Evolutionary conservation across 2,113 vertebrate species (phyloP).

Genomic region (Glaucomys volans): DNA sequence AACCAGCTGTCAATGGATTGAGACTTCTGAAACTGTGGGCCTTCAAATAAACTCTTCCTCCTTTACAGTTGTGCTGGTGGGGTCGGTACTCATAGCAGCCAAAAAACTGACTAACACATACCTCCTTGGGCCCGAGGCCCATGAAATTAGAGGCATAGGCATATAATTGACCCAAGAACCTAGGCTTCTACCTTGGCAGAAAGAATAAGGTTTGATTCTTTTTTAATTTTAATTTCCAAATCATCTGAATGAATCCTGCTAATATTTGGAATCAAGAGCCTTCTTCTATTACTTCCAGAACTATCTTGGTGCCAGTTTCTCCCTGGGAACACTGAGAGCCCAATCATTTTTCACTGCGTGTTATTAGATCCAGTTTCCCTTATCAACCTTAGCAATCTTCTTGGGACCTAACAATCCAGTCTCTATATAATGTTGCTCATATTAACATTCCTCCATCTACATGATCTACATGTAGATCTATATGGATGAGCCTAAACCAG

Average conservation of each 20-base stretch:
- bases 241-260: not conserved
- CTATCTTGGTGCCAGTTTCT: not conserved
- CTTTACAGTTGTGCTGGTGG: too few relatives aligned
- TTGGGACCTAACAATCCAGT: not conserved
- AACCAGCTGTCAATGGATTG: too few relatives aligned
- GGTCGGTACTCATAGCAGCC: too few relatives aligned
- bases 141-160: not conserved
- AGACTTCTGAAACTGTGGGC: too few relatives aligned
- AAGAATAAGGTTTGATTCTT: slow-evolving; percentile 2
- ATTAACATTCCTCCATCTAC: not conserved
- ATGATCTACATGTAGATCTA: not conserved
- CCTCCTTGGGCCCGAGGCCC: not conserved
- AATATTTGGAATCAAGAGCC: slow-evolving; percentile 35
- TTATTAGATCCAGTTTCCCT: not conserved
- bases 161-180: not conserved
- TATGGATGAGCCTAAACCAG: not conserved
- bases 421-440: not conserved
- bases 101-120: too few relatives aligned
- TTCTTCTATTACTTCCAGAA: not conserved
- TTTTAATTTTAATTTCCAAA: not conserved
- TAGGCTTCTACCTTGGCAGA: not conserved
- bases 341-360: not conserved
- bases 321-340: not conserved
- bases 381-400: not conserved
- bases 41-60: too few relatives aligned